These are phyloP conservation scores for Meda fulgida DNA, from an alignment of 2,797 vertebrate genomes.

Conservation along the genomic window DNA sequence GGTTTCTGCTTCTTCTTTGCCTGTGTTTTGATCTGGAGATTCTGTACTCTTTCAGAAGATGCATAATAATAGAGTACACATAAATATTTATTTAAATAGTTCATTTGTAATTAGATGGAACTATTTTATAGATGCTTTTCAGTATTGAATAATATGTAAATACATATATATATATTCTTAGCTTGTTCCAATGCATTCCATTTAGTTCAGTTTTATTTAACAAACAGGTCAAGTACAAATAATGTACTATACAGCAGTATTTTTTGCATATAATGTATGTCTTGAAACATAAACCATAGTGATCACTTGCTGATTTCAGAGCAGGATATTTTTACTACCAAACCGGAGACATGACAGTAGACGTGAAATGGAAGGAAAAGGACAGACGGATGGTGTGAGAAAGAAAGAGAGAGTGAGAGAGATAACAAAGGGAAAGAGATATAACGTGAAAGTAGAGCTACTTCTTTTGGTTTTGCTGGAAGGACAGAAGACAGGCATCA, in stretches of 20 bases:
- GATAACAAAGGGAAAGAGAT: constrained; percentile 39
- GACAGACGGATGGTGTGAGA: constrained; percentile 25
- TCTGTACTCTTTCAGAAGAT: neutral
- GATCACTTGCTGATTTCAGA: constrained; percentile 23
- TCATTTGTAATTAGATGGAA: neutral
- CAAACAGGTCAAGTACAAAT: neutral
- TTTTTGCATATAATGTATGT: constrained; percentile 29
- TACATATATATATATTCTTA: neutral
- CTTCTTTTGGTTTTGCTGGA: constrained; percentile 47
- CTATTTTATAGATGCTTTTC: neutral
- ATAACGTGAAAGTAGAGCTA: constrained; percentile 63
- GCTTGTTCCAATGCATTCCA: neutral
- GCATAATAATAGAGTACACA: neutral
- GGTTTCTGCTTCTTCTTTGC: neutral
- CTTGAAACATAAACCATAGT: constrained; percentile 39
- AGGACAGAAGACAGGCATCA: constrained; percentile 44
- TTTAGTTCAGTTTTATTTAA: neutral
- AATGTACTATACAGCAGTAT: neutral
- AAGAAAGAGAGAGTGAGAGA: constrained; percentile 11
- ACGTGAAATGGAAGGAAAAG: constrained; percentile 36
- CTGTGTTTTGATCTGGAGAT: neutral
- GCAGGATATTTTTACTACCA: constrained; percentile 37
- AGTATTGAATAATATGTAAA: neutral
- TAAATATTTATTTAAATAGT: neutral
- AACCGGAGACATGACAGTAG: constrained; percentile 42